Evolutionary conservation across 2,797 vertebrate species (phyloP).

Genomic region (Muscicapa comitata): DNA sequence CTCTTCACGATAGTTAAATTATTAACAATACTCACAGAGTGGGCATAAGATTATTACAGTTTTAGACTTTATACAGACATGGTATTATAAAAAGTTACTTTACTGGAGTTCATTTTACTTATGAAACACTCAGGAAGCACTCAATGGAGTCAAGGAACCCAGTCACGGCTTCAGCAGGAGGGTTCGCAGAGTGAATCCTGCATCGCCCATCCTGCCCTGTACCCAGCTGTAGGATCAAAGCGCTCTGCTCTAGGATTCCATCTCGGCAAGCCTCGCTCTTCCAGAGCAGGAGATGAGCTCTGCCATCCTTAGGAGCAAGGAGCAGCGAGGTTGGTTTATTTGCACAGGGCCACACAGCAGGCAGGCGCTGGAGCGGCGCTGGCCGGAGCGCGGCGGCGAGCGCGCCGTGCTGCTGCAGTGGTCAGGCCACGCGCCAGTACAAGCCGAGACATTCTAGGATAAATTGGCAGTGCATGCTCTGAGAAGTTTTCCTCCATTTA

Average conservation of each 20-base stretch:
- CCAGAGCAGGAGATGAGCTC: background rate
- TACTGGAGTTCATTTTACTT: background rate
- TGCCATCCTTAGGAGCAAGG: background rate
- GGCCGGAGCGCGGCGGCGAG: background rate
- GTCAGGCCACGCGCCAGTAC: conserved; percentile 34
- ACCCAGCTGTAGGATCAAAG: background rate
- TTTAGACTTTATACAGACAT: background rate
- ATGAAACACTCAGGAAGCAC: background rate
- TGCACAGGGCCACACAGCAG: background rate
- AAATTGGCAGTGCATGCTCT: background rate
- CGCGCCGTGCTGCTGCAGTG: conserved; percentile 34
- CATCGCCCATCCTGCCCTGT: rapidly evolving
- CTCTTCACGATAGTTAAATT: background rate
- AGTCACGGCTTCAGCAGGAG: background rate
- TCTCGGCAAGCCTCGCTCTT: rapidly evolving
- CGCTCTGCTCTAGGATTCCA: background rate
- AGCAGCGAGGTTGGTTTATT: background rate
- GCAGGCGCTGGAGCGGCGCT: background rate
- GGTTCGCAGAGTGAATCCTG: background rate
- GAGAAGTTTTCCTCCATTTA: conserved; percentile 43
- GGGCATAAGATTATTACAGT: background rate
- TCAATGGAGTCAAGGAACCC: background rate
- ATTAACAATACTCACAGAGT: background rate
- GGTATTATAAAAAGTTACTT: background rate
- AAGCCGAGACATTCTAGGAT: conserved; percentile 51